Base-by-base conservation (phyloP, 2,113 vertebrate species). In the Ornithorhynchus anatinus region DNA sequence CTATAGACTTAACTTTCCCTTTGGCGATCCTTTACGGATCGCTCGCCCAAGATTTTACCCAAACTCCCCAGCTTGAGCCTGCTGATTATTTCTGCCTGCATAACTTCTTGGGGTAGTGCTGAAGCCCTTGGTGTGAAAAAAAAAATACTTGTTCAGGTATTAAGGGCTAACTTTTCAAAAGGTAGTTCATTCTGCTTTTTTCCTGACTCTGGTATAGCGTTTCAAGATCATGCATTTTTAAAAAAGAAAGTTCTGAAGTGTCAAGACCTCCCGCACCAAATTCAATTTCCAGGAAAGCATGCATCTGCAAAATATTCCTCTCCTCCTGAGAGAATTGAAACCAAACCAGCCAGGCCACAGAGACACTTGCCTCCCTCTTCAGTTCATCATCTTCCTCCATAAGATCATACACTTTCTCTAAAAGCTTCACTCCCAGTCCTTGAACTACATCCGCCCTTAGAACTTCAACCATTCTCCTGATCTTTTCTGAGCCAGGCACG, bases 381-480 rank as follows among this genome's bases (percentile, higher is more conserved):
- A n/a, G 38, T 64, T 99, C 96, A 79, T 99, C 95, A 0, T 97
- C 96, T 54, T 96, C 95, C 77, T 98, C 96, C 95, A 99, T 95
- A 83, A 97, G 91, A 78, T 95, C 94, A 84, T 96, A 91, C 1
- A 92, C 96, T 84, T 89, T 91, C 80, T 98, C 95, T 65, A 99
- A 91, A 82, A 99, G 93, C 70, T 97, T 96, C 77, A 99, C 88
- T 14, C 98, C 98, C 37, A 99, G 61, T 36, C 94, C 97, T 75
- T 92, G 95, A 25, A 98, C 91, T 51, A 96, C 94, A 80, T 98
- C 96, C 57, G 94, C 95, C 70, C 97, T 95, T 79, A 99, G 82
- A 50, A 93, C 89, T 86, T 99, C 96, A 78, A 99, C 89, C 77
- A 95, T 94, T 90, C 96, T 95, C 71, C 91, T 94, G 31, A 98